Percentiles rank a stretch among this genome's conserved stretches.
phyloP scores from a whole-genome alignment of 2,113 vertebrate genomes.

The Mohoua ochrocephala region DNA sequence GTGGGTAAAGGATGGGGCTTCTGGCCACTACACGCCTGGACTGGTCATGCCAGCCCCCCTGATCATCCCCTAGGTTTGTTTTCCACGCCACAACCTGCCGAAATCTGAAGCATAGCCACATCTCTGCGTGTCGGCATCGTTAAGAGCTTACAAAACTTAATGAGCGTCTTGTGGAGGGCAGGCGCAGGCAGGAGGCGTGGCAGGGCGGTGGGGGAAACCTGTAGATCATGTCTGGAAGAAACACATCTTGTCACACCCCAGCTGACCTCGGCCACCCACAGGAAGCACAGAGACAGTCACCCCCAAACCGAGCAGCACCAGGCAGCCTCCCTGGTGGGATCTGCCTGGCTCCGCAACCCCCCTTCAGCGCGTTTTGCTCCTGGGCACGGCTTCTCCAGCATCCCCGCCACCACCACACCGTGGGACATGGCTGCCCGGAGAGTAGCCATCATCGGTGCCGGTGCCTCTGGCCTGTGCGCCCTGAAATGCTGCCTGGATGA shows the following conservation, averaged over 20 bases:
- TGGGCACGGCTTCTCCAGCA: neutral
- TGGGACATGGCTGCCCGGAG: neutral
- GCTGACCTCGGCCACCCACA: rapidly evolving
- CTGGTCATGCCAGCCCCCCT: neutral
- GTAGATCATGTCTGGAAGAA: neutral
- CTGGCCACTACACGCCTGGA: rapidly evolving
- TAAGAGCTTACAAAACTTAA: neutral
- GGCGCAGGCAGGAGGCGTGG: neutral
- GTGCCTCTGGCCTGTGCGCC: neutral
- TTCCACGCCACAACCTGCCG: rapidly evolving
- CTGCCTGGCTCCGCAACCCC: rapidly evolving
- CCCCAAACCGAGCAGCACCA: rapidly evolving
- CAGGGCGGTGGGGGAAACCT: neutral
- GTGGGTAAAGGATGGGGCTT: neutral
- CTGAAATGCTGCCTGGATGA: conserved; percentile 60
- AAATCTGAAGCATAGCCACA: neutral
- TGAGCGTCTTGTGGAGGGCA: neutral
- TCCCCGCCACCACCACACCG: rapidly evolving
- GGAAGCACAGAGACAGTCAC: neutral
- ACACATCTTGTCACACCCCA: neutral
- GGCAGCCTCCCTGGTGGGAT: neutral
- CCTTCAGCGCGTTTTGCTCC: rapidly evolving
- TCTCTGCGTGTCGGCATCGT: rapidly evolving
- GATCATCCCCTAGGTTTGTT: neutral
- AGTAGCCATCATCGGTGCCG: neutral